Evolutionary conservation across 2,888 invertebrate species (phyloP).

Genomic region (Brachycybe producta): DNA sequence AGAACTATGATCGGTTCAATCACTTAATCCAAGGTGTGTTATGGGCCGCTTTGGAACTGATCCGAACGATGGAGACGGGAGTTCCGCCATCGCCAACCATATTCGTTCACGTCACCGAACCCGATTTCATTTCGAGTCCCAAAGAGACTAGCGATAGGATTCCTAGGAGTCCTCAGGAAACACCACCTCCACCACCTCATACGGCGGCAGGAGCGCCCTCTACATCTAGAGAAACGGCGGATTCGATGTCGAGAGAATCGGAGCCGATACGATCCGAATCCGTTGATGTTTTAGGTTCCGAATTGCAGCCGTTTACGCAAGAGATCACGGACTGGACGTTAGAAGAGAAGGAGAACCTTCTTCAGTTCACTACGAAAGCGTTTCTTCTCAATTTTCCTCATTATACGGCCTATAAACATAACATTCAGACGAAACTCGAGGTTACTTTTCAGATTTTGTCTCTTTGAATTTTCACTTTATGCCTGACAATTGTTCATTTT

Average conservation of each 20-base stretch:
- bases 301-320: neutral
- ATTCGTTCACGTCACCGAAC: slow-evolving; percentile 19
- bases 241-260: neutral
- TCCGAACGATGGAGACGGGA: slow-evolving; percentile 5
- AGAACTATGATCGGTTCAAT: slow-evolving; percentile 84
- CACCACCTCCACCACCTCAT: no score
- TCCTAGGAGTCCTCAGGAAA: slow-evolving; percentile 23
- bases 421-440: slow-evolving; percentile 62
- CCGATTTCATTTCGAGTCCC: slow-evolving; percentile 25
- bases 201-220: no score
- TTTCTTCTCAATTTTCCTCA: slow-evolving; percentile 74
- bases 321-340: slow-evolving; percentile 47
- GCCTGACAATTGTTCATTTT: neutral
- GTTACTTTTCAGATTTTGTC: slow-evolving; percentile 22
- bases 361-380: slow-evolving; percentile 72
- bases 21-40: slow-evolving; percentile 76
- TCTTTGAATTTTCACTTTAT: neutral
- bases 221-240: neutral
- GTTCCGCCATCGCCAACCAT: neutral
- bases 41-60: slow-evolving; percentile 63
- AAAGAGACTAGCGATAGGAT: slow-evolving; percentile 16
- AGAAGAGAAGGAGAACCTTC: slow-evolving; percentile 73
- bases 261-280: no score
- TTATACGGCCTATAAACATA: slow-evolving; percentile 62
- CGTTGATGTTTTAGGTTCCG: no score